phyloP scores from a whole-genome alignment of 2,113 vertebrate species.

The Climacteris rufus region DNA sequence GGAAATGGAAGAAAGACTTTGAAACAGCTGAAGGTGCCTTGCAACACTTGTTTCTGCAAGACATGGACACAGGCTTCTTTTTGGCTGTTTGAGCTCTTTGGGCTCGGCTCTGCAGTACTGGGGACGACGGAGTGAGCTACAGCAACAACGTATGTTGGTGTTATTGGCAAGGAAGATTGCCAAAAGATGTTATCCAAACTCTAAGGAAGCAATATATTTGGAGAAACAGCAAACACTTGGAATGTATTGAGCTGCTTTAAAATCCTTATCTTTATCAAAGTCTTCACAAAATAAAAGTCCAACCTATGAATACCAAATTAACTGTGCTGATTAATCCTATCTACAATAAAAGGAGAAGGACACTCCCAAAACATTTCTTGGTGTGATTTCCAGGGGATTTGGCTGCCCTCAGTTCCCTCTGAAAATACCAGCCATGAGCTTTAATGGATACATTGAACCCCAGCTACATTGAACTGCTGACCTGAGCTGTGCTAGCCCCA shows the following conservation, averaged over 20 bases:
- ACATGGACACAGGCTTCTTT: neutral
- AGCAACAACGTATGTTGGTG: fast-evolving
- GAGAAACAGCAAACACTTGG: neutral
- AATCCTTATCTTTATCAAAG: neutral
- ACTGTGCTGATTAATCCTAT: neutral
- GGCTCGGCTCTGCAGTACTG: neutral
- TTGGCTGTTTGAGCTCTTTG: neutral
- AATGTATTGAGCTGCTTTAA: neutral
- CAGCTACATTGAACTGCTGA: neutral
- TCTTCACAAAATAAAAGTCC: neutral
- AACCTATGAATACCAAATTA: neutral
- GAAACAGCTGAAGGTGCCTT: neutral
- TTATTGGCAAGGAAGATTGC: neutral
- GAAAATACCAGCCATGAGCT: neutral
- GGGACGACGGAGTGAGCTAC: neutral
- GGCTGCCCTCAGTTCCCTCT: neutral
- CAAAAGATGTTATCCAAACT: neutral
- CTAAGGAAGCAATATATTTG: neutral
- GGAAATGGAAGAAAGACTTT: neutral
- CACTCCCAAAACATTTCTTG: neutral
- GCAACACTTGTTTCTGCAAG: neutral
- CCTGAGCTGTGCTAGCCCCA: neutral
- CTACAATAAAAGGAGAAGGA: neutral
- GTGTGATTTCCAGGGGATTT: neutral
- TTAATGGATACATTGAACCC: neutral